These are phyloP conservation scores for Lagenorhynchus albirostris DNA, from an alignment of 2,113 vertebrate genomes.

Conservation along the genomic window DNA sequence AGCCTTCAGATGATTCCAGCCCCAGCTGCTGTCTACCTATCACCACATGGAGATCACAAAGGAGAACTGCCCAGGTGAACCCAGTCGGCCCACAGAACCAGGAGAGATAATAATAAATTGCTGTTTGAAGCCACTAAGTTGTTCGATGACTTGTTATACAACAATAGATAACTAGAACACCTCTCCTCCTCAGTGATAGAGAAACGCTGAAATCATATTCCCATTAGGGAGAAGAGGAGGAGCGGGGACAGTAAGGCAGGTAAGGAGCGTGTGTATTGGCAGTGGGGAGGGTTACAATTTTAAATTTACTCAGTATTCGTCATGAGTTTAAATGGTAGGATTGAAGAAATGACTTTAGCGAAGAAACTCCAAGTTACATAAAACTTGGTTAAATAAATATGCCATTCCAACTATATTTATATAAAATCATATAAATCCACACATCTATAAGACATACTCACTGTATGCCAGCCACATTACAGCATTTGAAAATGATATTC, in stretches of 20 bases:
- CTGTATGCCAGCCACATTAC: not conserved
- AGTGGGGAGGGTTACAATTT: not conserved
- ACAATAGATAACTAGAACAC: not conserved
- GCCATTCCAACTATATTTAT: not conserved
- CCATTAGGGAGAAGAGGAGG: not conserved
- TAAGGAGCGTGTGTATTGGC: fast-evolving
- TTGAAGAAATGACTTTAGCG: not conserved
- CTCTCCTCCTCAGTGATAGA: not conserved
- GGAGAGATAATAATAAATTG: not conserved
- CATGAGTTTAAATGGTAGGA: not conserved
- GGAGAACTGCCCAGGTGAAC: not conserved
- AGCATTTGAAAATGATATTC: not conserved
- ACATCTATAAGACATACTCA: not conserved
- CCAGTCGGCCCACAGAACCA: not conserved
- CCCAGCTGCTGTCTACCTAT: not conserved
- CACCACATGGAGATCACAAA: not conserved
- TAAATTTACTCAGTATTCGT: not conserved
- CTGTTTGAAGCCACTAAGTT: not conserved
- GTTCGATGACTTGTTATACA: not conserved
- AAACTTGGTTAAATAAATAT: not conserved
- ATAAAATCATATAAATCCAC: not conserved
- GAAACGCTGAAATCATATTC: not conserved
- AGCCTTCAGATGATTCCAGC: not conserved
- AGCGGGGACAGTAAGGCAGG: not conserved
- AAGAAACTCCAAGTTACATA: not conserved